Conservation (phyloP, 2,888 invertebrate genomes). For the Chloroclystis v-ata region DNA sequence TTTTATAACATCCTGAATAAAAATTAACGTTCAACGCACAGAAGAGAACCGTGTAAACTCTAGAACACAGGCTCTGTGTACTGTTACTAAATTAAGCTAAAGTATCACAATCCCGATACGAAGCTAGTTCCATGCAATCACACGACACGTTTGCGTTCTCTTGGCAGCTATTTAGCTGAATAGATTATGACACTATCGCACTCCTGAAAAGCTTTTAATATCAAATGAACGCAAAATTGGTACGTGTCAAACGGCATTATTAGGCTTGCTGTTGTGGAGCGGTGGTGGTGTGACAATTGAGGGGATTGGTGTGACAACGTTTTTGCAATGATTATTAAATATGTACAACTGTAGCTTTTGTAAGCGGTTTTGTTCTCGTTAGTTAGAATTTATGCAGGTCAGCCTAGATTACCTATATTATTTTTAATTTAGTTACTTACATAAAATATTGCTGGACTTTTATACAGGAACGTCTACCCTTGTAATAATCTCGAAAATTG, state of each 20-base stretch:
- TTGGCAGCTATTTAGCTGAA: conserved; percentile 36
- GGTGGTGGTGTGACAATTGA: conserved; percentile 28
- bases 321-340: not conserved
- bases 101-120: conserved; percentile 2
- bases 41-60: too few species aligned
- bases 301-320: conserved; percentile 11
- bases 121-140: conserved; percentile 12
- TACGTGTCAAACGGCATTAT: conserved; percentile 74
- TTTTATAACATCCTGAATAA: too few species aligned
- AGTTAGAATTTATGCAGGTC: too few species aligned
- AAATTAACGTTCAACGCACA: too few species aligned
- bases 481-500: too few species aligned
- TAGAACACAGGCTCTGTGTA: too few species aligned
- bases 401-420: too few species aligned
- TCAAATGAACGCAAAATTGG: conserved; percentile 77
- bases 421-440: too few species aligned
- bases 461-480: too few species aligned
- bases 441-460: too few species aligned
- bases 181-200: conserved; percentile 45
- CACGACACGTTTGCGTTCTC: conserved; percentile 8
- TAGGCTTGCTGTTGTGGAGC: conserved; percentile 40
- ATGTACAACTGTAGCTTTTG: not conserved
- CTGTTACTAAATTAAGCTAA: not conserved
- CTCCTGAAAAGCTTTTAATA: conserved; percentile 74
- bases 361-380: not conserved